Base-by-base conservation (phyloP, 2,797 vertebrate species). In the Tolypeutes matacus region DNA sequence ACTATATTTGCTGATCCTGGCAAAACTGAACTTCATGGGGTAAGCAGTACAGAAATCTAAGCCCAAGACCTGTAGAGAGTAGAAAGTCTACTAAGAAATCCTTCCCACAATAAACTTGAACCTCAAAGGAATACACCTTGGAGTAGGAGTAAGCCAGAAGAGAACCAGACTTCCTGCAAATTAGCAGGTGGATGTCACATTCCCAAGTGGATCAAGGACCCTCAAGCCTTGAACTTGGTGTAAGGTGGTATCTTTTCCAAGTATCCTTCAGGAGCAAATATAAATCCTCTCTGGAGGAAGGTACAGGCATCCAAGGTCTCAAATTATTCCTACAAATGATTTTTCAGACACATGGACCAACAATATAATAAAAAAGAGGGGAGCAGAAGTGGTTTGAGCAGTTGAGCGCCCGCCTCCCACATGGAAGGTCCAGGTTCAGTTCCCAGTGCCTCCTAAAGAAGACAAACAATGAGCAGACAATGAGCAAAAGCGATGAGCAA, bases 11-110 rank as follows among this genome's bases (percentile, higher is more conserved):
- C 64, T 62, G 78, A 91, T 27, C 20, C 5, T 27, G 29, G 58
- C 14, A 93, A 91, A 91, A 51, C 0, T 58, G 36, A 67, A 46
- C 21, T 89, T 88, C 64, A 56, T 75, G 65, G 39, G 36, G 3
- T 86, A 29, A 64, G 36, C 29, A 80, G 34, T 72, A 80, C 7
- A 84, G 21, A 65, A 67, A 62, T 27, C 49, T 73, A 94, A 76
- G 56, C 13, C 7, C 58, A 42, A 21, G 39, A 7, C 34, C 53
- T 67, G 27, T 23, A 15, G 29, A 27, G 93, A 70, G 73, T 67
- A 56, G 25, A 67, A 88, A 46, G 36, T 70, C 65, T 83, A 76
- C 70, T 34, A 87, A 64, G 23, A 93, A 90, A 78, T 62, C n/a
- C 49, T 62, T 9, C 2, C 18, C 46, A 39, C 1, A 39, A 36